These are phyloP conservation scores for Tiliacea citrago DNA, from an alignment of 2,888 invertebrate genomes.

Conservation along the genomic window DNA sequence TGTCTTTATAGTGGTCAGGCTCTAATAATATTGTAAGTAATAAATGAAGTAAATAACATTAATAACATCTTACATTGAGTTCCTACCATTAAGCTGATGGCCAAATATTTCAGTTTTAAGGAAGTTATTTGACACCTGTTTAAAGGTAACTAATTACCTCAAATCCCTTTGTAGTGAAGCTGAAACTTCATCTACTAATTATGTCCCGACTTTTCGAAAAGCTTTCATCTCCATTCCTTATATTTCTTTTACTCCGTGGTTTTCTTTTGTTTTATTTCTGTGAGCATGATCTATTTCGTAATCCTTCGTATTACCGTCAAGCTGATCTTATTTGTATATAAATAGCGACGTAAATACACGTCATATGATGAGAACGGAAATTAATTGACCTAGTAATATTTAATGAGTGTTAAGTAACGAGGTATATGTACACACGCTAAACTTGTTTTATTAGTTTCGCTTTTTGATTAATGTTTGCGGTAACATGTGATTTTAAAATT, in stretches of 20 bases:
- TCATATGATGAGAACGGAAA: constrained; percentile 78
- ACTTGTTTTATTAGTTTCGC: constrained; percentile 71
- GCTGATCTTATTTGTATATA: constrained; percentile 31
- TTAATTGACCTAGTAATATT: constrained; percentile 81
- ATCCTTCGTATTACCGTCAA: constrained; percentile 8
- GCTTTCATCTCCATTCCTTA: constrained; percentile 49
- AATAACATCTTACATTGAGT: constrained; percentile 29
- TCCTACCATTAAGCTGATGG: constrained; percentile 34
- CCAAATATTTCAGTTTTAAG: constrained; percentile 61
- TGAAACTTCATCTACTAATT: constrained; percentile 62
- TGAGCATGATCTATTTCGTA: constrained; percentile 20
- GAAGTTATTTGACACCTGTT: constrained; percentile 58
- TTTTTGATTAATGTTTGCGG: constrained; percentile 61
- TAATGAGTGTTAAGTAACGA: constrained; percentile 69
- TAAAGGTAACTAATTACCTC: constrained; percentile 70
- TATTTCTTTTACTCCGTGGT: neutral
- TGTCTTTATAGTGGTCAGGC: constrained; percentile 23
- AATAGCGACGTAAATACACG: constrained; percentile 46
- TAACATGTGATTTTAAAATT: constrained; percentile 37
- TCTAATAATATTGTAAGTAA: constrained; percentile 55
- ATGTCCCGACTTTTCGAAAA: constrained; percentile 43
- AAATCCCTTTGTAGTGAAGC: constrained; percentile 68
- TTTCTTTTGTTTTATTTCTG: constrained; percentile 37
- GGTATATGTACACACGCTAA: constrained; percentile 65
- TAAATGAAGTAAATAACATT: constrained; percentile 51